Evolutionary conservation across 2,113 vertebrate genomes (phyloP).

Genomic region (Xiphias gladius): DNA sequence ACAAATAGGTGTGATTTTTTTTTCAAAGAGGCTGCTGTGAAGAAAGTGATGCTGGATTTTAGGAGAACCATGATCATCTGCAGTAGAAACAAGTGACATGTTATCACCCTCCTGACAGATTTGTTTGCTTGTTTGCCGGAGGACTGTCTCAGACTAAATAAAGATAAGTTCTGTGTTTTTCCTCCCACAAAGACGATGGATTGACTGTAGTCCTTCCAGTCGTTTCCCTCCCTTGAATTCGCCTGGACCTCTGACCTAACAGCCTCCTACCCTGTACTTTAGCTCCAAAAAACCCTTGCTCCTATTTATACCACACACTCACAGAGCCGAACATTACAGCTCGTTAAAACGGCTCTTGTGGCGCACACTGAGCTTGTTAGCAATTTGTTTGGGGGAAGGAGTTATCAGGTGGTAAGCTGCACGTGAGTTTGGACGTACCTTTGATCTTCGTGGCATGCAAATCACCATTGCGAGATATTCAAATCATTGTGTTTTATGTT

Average conservation of each 20-base stretch:
- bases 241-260: slow-evolving; percentile 47
- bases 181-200: slow-evolving; percentile 12
- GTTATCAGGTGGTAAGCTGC: background rate
- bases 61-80: too few relatives aligned
- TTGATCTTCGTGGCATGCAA: slow-evolving; percentile 26
- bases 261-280: slow-evolving; percentile 41
- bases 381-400: slow-evolving; percentile 21
- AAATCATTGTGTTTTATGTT: background rate
- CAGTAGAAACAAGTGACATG: background rate
- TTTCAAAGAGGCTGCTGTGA: background rate
- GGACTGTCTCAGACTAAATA: slow-evolving; percentile 12
- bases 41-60: too few relatives aligned
- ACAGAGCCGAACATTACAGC: slow-evolving; percentile 13
- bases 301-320: slow-evolving; percentile 27
- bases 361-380: background rate
- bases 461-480: background rate
- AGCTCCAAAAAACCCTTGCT: slow-evolving; percentile 22
- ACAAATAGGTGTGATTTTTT: background rate
- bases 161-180: slow-evolving; percentile 1
- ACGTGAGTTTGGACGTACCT: background rate
- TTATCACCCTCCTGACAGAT: background rate
- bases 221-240: background rate
- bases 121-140: background rate
- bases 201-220: slow-evolving; percentile 7
- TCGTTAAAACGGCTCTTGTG: slow-evolving; percentile 13